phyloP scores from a whole-genome alignment of 2,113 vertebrate species.

The Pomatorhinus ruficollis region DNA sequence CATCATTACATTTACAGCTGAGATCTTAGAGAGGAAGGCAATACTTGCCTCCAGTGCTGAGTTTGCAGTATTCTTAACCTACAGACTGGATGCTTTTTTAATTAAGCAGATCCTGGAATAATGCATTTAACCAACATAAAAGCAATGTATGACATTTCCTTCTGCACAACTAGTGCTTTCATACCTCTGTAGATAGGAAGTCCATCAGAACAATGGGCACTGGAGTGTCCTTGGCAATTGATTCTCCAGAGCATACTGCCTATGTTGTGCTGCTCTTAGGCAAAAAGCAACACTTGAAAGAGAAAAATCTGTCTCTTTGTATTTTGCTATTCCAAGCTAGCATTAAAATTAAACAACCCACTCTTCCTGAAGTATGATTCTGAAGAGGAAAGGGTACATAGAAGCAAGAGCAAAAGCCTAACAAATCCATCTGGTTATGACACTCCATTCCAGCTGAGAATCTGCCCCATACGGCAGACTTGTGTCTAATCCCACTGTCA shows the following conservation, averaged over 20 bases:
- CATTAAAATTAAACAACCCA: slow-evolving; percentile 15
- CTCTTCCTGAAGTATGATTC: background rate
- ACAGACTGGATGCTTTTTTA: background rate
- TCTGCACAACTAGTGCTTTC: slow-evolving; percentile 23
- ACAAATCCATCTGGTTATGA: background rate
- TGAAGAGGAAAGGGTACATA: background rate
- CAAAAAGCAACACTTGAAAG: slow-evolving; percentile 41
- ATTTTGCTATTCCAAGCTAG: background rate
- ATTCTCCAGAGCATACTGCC: slow-evolving; percentile 2
- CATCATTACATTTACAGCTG: background rate
- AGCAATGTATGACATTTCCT: background rate
- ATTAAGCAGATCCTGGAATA: background rate
- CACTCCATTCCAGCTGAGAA: background rate
- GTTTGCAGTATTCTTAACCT: background rate
- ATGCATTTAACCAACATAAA: background rate
- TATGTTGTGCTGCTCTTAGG: background rate
- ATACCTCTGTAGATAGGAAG: slow-evolving; percentile 23
- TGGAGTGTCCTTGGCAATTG: background rate
- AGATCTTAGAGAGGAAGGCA: background rate
- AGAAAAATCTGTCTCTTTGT: slow-evolving; percentile 38
- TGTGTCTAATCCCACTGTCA: background rate
- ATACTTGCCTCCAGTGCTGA: background rate
- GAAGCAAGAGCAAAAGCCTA: background rate
- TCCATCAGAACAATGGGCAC: slow-evolving; percentile 9
- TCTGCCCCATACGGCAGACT: background rate